These are phyloP conservation scores for Apeira syringaria DNA, from an alignment of 2,888 invertebrate species.

Conservation along the genomic window DNA sequence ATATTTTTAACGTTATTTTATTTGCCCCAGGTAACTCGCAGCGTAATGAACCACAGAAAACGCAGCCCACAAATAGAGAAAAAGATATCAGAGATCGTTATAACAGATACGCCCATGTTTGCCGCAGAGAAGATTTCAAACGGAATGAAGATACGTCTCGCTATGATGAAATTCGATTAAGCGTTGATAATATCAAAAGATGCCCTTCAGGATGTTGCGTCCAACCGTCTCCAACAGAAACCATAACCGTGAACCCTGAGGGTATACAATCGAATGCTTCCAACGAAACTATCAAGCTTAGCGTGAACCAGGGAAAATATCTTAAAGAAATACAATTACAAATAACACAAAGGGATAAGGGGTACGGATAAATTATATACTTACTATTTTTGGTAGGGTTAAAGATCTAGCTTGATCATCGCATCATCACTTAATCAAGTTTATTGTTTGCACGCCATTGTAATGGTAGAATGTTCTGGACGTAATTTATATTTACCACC, in stretches of 20 bases:
- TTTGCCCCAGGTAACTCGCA: slow-evolving; percentile 34
- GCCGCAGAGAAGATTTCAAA: neutral
- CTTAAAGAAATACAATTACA: neutral
- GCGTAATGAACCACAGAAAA: slow-evolving; percentile 8
- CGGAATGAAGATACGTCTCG: neutral
- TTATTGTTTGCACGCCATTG: too few relatives aligned
- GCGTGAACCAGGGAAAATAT: neutral
- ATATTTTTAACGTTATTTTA: too few relatives aligned
- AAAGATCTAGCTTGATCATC: too few relatives aligned
- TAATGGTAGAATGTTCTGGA: too few relatives aligned
- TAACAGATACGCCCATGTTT: slow-evolving; percentile 3
- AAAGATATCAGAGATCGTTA: neutral
- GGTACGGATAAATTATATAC: slow-evolving; percentile 4
- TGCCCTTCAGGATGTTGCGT: slow-evolving; percentile 1
- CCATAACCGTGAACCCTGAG: neutral
- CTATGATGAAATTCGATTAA: neutral
- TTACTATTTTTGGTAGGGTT: too few relatives aligned
- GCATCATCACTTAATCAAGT: too few relatives aligned
- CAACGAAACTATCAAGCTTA: neutral
- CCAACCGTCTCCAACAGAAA: neutral
- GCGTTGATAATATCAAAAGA: neutral
- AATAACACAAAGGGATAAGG: slow-evolving; percentile 2
- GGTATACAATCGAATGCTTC: neutral
- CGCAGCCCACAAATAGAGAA: neutral
- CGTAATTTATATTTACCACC: too few relatives aligned